Conservation (phyloP, 2,888 invertebrate genomes). For the Meteorus cinctellus region DNA sequence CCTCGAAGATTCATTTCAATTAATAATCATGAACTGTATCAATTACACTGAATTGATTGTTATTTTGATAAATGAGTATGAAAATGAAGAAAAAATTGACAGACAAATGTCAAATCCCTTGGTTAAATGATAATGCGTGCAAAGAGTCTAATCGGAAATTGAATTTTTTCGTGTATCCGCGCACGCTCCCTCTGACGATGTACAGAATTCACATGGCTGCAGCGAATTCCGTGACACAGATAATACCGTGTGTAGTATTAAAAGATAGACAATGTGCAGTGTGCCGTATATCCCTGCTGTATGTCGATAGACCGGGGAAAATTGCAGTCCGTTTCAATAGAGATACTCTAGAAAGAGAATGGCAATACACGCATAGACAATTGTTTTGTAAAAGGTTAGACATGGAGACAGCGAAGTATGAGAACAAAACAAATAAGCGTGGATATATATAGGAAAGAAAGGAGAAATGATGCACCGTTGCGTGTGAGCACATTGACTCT, state of each 20-base stretch:
- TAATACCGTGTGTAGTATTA: constrained; percentile 13
- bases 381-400: not conserved
- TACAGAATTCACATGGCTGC: constrained; percentile 15
- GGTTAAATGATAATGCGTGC: not conserved
- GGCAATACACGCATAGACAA: constrained; percentile 6
- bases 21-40: too few species aligned
- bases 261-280: not conserved
- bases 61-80: not conserved
- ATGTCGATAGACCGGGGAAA: constrained; percentile 1
- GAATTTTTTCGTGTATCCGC: not conserved
- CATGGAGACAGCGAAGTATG: not conserved
- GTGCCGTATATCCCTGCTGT: not conserved
- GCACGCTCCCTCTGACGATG: not conserved
- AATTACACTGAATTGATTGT: too few species aligned
- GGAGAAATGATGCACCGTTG: constrained; percentile 42
- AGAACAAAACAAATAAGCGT: constrained; percentile 22
- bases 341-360: not conserved
- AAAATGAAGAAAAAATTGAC: not conserved
- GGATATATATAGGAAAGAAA: not conserved
- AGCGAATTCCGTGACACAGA: constrained; percentile 36
- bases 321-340: not conserved
- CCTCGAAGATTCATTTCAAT: too few species aligned
- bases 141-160: not conserved
- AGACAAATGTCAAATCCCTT: not conserved
- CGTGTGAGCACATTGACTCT: constrained; percentile 42